A percentile compares a stretch with the other conserved stretches of the same genome.
phyloP scores from a whole-genome alignment of 2,888 invertebrate genomes.

The Microdon myrmicae region DNA sequence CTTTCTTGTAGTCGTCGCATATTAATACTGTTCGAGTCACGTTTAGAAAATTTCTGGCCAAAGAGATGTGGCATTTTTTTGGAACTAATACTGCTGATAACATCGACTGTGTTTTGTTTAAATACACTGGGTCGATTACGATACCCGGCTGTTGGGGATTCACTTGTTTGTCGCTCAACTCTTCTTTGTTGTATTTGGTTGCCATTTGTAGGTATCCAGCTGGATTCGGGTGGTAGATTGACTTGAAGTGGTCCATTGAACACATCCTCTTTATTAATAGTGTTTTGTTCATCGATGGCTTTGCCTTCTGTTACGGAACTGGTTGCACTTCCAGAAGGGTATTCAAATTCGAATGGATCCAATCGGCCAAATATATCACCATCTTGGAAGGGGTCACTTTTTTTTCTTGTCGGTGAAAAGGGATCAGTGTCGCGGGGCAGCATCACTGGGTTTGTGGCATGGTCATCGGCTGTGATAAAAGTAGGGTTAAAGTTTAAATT shows the following conservation, averaged over 20 bases:
- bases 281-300: conserved; percentile 16
- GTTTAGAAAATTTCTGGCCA: conserved; percentile 66
- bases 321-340: conserved; percentile 50
- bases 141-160: conserved; percentile 55
- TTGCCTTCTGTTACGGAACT: conserved; percentile 27
- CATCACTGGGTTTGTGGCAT: conserved; percentile 65
- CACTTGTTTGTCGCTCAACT: conserved; percentile 55
- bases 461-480: conserved; percentile 43
- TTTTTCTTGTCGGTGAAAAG: conserved; percentile 66
- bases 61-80: conserved; percentile 68
- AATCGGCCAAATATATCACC: conserved; percentile 66
- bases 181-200: conserved; percentile 39
- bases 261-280: conserved; percentile 59
- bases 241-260: conserved; percentile 78
- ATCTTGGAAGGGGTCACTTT: conserved; percentile 76
- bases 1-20: conserved; percentile 67
- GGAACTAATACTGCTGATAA: conserved; percentile 67
- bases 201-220: conserved; percentile 59
- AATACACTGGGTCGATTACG: conserved; percentile 58
- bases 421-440: conserved; percentile 66
- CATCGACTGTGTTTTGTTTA: conserved; percentile 67
- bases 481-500: conserved; percentile 48
- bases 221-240: conserved; percentile 73
- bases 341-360: conserved; percentile 66
- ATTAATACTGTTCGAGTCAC: conserved; percentile 66